phyloP scores from a whole-genome alignment of 2,888 invertebrate species.

The Acanthoscelides obtectus region DNA sequence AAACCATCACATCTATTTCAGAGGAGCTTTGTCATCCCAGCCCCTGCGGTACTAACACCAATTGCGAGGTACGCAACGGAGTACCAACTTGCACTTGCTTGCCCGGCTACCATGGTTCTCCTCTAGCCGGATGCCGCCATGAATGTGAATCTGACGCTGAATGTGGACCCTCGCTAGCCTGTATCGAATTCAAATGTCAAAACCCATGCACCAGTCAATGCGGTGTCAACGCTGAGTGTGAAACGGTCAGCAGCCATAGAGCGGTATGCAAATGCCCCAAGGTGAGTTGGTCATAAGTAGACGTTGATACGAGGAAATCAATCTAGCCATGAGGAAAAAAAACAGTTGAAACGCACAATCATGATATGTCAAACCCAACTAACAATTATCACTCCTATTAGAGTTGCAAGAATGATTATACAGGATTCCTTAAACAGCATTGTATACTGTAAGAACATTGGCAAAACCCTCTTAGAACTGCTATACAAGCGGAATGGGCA shows the following conservation, averaged over 20 bases:
- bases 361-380: not conserved
- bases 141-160: conserved; percentile 78
- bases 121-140: conserved; percentile 72
- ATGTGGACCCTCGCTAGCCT: conserved; percentile 66
- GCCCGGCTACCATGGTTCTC: conserved; percentile 72
- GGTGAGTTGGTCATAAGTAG: conserved; percentile 42
- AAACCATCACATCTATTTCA: no score
- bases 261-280: conserved; percentile 77
- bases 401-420: no score
- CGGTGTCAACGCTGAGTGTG: conserved; percentile 74
- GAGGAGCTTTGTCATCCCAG: conserved; percentile 80
- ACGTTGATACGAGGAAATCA: no score
- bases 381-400: no score
- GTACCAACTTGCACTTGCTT: conserved; percentile 76
- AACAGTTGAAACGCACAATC: not conserved
- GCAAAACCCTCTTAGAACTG: no score
- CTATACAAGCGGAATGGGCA: no score
- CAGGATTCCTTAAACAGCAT: no score
- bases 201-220: conserved; percentile 68
- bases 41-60: conserved; percentile 77
- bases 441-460: no score
- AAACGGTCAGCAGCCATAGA: conserved; percentile 67
- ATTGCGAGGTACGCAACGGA: conserved; percentile 71
- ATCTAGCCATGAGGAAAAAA: no score
- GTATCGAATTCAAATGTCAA: conserved; percentile 70